phyloP scores from a whole-genome alignment of 2,113 vertebrate species.

The Micronycteris hirsuta region DNA sequence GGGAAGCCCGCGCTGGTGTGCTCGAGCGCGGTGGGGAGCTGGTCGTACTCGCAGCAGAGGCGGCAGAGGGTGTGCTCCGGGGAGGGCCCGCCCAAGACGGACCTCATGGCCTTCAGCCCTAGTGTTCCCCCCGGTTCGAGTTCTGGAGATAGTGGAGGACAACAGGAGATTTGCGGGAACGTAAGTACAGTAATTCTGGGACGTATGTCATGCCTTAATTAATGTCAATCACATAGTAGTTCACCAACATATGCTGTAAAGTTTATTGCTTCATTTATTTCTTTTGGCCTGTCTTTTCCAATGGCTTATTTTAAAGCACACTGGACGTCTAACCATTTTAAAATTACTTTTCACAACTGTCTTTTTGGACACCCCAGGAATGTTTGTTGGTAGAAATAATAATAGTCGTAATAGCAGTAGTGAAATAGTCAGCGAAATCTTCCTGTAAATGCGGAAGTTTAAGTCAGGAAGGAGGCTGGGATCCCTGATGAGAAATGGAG shows the following conservation, averaged over 20 bases:
- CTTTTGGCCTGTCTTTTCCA: not conserved
- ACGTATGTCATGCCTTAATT: not conserved
- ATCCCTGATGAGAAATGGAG: not conserved
- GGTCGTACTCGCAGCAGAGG: conserved; percentile 68
- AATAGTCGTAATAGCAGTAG: not conserved
- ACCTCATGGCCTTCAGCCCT: conserved; percentile 75
- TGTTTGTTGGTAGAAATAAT: not conserved
- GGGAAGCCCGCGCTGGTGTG: conserved; percentile 86
- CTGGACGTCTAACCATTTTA: not conserved
- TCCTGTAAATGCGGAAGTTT: not conserved
- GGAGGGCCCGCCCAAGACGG: conserved; percentile 41
- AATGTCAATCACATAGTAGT: not conserved
- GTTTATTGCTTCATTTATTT: not conserved
- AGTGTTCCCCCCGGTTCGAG: conserved; percentile 11
- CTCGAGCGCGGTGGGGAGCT: conserved; percentile 77
- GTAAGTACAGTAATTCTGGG: conserved; percentile 42
- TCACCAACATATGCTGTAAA: not conserved
- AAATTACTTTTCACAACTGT: not conserved
- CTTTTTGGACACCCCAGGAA: not conserved
- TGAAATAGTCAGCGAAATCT: not conserved
- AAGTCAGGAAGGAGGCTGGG: not conserved
- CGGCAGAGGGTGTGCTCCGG: conserved; percentile 58
- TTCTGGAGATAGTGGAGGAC: conserved; percentile 12
- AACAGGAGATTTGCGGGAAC: conserved; percentile 17
- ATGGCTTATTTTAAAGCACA: not conserved